These are phyloP conservation scores for Pycnonotus jocosus DNA, from an alignment of 2,113 vertebrate genomes.

Conservation along the genomic window DNA sequence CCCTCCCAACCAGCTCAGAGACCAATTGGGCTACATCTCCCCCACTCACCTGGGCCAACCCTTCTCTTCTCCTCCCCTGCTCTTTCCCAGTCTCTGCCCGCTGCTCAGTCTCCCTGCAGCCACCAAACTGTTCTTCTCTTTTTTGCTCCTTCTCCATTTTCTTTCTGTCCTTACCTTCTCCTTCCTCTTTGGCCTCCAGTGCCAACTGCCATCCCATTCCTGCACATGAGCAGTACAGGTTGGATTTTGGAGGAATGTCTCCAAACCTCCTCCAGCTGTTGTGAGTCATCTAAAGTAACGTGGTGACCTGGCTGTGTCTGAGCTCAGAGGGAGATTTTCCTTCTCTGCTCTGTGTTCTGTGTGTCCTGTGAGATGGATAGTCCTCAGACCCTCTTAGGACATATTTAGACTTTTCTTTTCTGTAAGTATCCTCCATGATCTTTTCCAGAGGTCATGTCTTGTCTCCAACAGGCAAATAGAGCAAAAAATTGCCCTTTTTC, in stretches of 20 bases:
- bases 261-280: not conserved
- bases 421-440: not conserved
- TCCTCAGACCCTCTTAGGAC: not conserved
- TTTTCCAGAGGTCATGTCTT: not conserved
- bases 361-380: not conserved
- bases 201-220: not conserved
- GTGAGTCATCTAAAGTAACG: not conserved
- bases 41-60: not conserved
- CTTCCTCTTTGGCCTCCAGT: not conserved
- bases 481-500: not conserved
- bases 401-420: not conserved
- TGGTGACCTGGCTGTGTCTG: not conserved
- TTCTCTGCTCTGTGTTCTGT: not conserved
- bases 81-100: not conserved
- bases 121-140: not conserved
- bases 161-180: not conserved
- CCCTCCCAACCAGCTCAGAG: rapidly evolving
- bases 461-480: not conserved
- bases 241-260: not conserved
- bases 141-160: not conserved
- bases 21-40: not conserved
- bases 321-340: not conserved
- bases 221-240: not conserved
- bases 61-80: not conserved
- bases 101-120: not conserved